Evolutionary conservation across 2,888 invertebrate species (phyloP).

Genomic region (Spodoptera exigua): DNA sequence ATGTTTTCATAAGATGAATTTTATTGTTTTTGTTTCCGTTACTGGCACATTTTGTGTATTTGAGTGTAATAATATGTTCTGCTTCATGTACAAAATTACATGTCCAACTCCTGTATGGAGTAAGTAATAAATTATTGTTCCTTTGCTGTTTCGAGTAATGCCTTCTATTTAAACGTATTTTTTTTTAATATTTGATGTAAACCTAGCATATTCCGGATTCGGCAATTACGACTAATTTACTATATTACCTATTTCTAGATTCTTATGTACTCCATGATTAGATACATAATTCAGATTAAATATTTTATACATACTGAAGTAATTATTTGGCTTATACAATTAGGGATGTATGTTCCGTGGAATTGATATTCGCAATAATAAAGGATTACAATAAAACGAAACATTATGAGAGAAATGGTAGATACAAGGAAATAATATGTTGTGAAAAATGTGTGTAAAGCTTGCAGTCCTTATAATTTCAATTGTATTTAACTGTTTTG

Average conservation of each 20-base stretch:
- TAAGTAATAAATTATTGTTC: no score
- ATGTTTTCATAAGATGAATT: no score
- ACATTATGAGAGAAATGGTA: background rate
- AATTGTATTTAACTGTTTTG: constrained; percentile 27
- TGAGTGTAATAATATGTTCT: no score
- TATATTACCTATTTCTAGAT: constrained; percentile 9
- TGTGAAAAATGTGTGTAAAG: background rate
- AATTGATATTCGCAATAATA: constrained; percentile 8
- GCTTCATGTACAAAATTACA: no score
- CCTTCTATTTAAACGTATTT: no score
- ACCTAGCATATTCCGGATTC: constrained; percentile 6
- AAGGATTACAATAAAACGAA: constrained; percentile 1
- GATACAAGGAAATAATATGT: constrained; percentile 1
- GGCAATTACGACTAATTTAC: constrained; percentile 42
- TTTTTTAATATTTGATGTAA: no score
- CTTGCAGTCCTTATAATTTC: background rate
- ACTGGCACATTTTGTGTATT: no score
- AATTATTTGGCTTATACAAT: constrained; percentile 4
- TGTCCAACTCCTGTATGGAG: no score
- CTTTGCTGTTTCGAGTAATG: no score
- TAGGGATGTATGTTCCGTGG: constrained; percentile 8
- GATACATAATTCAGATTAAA: constrained; percentile 13
- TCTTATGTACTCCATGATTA: background rate
- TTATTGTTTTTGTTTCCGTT: no score
- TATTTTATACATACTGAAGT: constrained; percentile 29